A percentile compares a stretch with the other conserved stretches of the same genome.
Evolutionary conservation across 2,113 vertebrate species (phyloP).

Genomic region (Myotis davidii): DNA sequence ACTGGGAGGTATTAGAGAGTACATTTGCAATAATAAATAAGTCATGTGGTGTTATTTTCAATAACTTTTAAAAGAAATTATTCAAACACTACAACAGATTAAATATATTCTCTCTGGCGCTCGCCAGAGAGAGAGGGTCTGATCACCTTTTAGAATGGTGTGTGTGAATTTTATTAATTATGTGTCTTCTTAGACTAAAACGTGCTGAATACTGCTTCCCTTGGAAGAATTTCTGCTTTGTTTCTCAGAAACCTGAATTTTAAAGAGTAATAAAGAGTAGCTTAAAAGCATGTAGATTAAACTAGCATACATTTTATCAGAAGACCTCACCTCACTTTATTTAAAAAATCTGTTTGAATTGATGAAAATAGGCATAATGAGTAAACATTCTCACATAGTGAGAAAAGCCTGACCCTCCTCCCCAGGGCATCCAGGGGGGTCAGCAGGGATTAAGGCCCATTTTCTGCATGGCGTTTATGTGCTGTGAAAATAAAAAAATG

Average conservation of each 20-base stretch:
- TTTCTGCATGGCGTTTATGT: conserved; percentile 37
- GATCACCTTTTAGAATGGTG: conserved; percentile 55
- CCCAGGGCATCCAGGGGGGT: not conserved
- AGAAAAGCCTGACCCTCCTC: not conserved
- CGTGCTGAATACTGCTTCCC: conserved; percentile 57
- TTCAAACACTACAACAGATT: not conserved
- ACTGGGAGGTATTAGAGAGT: conserved; percentile 16
- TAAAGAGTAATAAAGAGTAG: conserved; percentile 40
- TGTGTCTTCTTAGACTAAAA: conserved; percentile 42
- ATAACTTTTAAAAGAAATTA: not conserved
- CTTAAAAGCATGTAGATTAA: conserved; percentile 51
- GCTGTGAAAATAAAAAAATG: conserved; percentile 60
- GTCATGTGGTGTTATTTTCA: conserved; percentile 46
- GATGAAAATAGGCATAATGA: conserved; percentile 49
- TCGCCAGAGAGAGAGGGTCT: not conserved
- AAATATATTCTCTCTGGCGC: not conserved
- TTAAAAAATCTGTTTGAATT: conserved; percentile 51
- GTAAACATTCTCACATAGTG: conserved; percentile 48
- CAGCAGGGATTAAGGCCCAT: not conserved
- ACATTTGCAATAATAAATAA: conserved; percentile 59
- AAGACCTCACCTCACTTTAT: conserved; percentile 43
- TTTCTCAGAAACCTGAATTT: conserved; percentile 59
- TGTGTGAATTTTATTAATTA: conserved; percentile 67
- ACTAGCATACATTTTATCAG: conserved; percentile 39
- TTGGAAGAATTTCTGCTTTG: conserved; percentile 43